Base-by-base conservation (phyloP, 1,140 invertebrate species). In the Procambarus virginalis region DNA sequence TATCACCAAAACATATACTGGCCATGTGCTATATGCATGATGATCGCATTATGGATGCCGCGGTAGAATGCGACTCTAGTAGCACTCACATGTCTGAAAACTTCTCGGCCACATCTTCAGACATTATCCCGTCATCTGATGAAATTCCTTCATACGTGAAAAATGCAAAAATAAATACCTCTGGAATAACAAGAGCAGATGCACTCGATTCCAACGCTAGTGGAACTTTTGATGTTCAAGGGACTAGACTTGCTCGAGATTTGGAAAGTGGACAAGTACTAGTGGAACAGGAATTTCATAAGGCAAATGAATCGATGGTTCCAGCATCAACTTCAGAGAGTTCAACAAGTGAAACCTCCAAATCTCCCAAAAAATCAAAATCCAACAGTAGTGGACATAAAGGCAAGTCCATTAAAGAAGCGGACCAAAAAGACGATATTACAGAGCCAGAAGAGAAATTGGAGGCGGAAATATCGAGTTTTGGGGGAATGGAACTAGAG, bases 21-120 rank as follows among this genome's bases (percentile, higher is more conserved):
- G 92, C 92, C 51, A 86, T 92, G 85, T 92, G 92, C 60, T 90
- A 89, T 79, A 92, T 92, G 86, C 84, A 92, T 20, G 86, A 92
- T 76, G 64, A 75, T 70, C 48, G 76, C 22, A 80, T 91, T 10
- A 49, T 91, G 45, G 82, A 91, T 77, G 51, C 75, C 20, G 76
- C 79, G 14, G 60, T 87, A 20, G 49, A 77, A 10, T 91, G 90
- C 64, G 76, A 86, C 20, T 48, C 77, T 20, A 58, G 46, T 58
- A 88, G 68, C 49, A 64, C 84, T 60, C 79, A 46, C n/a, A 60
- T 82, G 12, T 76, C 86, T 49, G 90, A 91, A 83, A 90, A 89
- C 81, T 85, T 90, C 55, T 91, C 86, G 46, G 78, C 88, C 49
- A 79, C 88, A n/a, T 75, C 86, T 12, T 58, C 88, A 78, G 79